These are phyloP conservation scores for Mungos mungo DNA, from an alignment of 2,113 vertebrate species.

Conservation along the genomic window DNA sequence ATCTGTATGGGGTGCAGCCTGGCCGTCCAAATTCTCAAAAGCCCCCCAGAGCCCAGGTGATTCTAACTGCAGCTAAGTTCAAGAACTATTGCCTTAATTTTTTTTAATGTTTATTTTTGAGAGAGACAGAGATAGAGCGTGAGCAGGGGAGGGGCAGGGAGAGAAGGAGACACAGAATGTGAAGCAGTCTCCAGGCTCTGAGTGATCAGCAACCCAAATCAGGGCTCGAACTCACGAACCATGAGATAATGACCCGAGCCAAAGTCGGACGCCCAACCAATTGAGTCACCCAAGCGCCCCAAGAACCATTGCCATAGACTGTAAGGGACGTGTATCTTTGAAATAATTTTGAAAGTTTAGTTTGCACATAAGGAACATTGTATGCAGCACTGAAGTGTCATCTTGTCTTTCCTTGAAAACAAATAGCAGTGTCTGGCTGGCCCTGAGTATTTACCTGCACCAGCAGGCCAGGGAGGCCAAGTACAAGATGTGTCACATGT, in stretches of 20 bases:
- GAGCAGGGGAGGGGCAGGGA: too few species aligned
- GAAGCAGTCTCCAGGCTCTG: too few species aligned
- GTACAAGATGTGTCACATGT: accelerated
- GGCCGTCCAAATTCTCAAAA: not conserved
- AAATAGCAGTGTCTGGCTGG: not conserved
- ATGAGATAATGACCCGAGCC: too few species aligned
- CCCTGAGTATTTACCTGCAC: accelerated
- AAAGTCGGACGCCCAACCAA: too few species aligned
- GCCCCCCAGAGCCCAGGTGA: not conserved
- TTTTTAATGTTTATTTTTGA: too few species aligned
- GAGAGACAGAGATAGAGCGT: too few species aligned
- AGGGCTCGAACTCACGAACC: too few species aligned
- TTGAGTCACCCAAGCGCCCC: too few species aligned
- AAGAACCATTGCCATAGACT: not conserved
- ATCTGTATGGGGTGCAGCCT: too few species aligned
- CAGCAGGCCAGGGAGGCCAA: not conserved
- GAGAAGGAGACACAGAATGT: too few species aligned
- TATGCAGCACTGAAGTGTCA: not conserved
- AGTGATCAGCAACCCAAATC: too few species aligned
- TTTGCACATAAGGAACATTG: not conserved
- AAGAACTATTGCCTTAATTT: not conserved
- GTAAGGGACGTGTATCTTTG: too few species aligned
- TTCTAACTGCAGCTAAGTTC: not conserved
- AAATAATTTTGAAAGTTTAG: not conserved
- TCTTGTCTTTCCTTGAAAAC: not conserved